Evolutionary conservation across 1,140 invertebrate genomes (phyloP).

Genomic region (Hypsibius dujardini): DNA sequence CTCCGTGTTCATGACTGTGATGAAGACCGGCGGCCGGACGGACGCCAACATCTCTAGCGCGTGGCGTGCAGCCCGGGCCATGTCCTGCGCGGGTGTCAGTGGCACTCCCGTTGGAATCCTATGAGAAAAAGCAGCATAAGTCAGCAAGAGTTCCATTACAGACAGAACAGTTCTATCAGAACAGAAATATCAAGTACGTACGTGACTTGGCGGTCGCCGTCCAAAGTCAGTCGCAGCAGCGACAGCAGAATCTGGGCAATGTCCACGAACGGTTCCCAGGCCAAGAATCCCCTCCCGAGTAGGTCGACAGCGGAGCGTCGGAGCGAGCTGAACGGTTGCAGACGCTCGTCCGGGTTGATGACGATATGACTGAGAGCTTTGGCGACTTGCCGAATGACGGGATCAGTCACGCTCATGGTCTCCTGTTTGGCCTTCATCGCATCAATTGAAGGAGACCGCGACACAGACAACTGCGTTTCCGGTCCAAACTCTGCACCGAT

Average conservation of each 20-base stretch:
- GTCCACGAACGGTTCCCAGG: constrained; percentile 96
- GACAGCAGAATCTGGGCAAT: constrained; percentile 78
- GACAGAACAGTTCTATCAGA: too few species aligned
- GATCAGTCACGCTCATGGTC: constrained; percentile 33
- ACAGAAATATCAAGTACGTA: constrained; percentile 26
- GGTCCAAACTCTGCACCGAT: constrained; percentile 95
- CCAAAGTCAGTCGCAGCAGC: constrained; percentile 78
- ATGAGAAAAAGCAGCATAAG: constrained; percentile 22
- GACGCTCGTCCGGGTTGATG: constrained; percentile 22
- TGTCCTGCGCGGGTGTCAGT: constrained; percentile 74
- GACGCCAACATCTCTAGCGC: constrained; percentile 86
- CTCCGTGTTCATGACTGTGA: constrained; percentile 91
- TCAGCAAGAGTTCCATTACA: neutral
- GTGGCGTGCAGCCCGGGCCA: constrained; percentile 81
- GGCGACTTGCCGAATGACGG: constrained; percentile 36
- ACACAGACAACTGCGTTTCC: constrained; percentile 37
- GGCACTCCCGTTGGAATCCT: constrained; percentile 87
- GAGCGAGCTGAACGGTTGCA: constrained; percentile 72
- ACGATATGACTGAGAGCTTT: constrained; percentile 47
- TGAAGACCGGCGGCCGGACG: constrained; percentile 79
- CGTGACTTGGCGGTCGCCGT: constrained; percentile 69
- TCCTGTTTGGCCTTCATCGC: constrained; percentile 26
- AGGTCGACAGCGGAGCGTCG: constrained; percentile 87
- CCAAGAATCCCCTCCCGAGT: constrained; percentile 80
- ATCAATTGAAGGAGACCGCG: constrained; percentile 25